Evolutionary conservation across 1,140 invertebrate genomes (phyloP).

Genomic region (Lepidurus couesii): DNA sequence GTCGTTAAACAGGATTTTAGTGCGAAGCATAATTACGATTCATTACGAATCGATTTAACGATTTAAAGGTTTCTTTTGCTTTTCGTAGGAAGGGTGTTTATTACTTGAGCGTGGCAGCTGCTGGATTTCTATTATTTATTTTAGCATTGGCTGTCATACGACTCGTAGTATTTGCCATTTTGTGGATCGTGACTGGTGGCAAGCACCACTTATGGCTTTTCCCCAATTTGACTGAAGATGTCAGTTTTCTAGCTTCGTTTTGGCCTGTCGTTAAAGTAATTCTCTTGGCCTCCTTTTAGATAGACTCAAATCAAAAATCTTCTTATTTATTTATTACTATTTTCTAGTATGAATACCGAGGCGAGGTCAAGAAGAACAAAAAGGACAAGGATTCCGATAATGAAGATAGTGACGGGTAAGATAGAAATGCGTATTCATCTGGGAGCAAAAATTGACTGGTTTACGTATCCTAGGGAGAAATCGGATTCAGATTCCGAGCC

Average conservation of each 20-base stretch:
- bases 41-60: neutral
- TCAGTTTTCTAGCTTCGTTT: conserved; percentile 97
- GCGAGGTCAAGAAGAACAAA: conserved; percentile 58
- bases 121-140: conserved; percentile 89
- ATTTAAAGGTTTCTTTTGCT: conserved; percentile 27
- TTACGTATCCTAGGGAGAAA: conserved; percentile 47
- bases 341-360: conserved; percentile 68
- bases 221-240: conserved; percentile 97
- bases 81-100: conserved; percentile 79
- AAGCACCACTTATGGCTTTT: conserved; percentile 93
- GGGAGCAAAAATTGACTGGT: neutral
- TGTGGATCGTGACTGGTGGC: conserved; percentile 85
- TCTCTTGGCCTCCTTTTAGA: conserved; percentile 30
- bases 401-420: conserved; percentile 36
- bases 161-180: conserved; percentile 80
- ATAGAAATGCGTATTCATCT: conserved; percentile 48
- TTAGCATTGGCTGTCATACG: conserved; percentile 81
- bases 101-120: conserved; percentile 89
- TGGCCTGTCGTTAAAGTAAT: conserved; percentile 89
- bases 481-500: conserved; percentile 58
- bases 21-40: conserved; percentile 7
- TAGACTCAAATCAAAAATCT: neutral
- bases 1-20: neutral
- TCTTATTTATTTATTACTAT: conserved; percentile 29
- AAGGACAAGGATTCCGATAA: conserved; percentile 56